Conservation (phyloP, 2,888 invertebrate genomes). For the Minunthozetes semirufus region DNA sequence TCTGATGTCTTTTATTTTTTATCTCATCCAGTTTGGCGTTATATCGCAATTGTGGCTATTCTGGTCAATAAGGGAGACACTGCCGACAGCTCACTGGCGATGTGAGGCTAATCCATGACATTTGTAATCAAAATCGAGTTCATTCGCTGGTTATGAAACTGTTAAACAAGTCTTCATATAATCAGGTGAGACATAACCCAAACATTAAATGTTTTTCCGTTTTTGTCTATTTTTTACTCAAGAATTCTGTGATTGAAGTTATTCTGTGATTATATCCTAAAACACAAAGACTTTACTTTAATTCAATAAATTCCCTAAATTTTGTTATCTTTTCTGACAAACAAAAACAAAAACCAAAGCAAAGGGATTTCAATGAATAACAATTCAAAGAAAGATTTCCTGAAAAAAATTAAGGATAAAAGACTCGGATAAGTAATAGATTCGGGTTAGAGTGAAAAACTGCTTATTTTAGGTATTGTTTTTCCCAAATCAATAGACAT, state of each 20-base stretch:
- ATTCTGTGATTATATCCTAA: no score
- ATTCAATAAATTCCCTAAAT: no score
- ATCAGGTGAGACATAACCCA: background rate
- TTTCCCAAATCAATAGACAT: background rate
- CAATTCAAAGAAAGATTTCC: no score
- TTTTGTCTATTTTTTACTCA: background rate
- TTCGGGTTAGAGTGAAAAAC: background rate
- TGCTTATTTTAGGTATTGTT: background rate
- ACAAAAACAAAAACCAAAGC: no score
- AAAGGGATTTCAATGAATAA: no score
- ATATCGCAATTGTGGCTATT: background rate
- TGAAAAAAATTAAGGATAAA: no score
- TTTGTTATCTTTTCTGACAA: no score
- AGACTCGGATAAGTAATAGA: background rate
- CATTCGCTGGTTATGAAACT: conserved; percentile 26
- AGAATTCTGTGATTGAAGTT: background rate
- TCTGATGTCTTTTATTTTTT: background rate
- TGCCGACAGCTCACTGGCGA: background rate
- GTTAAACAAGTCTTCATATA: conserved; percentile 15
- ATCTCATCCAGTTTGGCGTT: background rate
- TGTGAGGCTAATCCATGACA: conserved; percentile 24
- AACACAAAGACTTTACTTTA: no score
- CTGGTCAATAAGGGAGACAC: background rate
- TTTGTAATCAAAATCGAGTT: background rate
- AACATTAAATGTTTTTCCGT: background rate